Evolutionary conservation across 2,113 vertebrate genomes (phyloP).

Genomic region (Malurus alboscapulatus): DNA sequence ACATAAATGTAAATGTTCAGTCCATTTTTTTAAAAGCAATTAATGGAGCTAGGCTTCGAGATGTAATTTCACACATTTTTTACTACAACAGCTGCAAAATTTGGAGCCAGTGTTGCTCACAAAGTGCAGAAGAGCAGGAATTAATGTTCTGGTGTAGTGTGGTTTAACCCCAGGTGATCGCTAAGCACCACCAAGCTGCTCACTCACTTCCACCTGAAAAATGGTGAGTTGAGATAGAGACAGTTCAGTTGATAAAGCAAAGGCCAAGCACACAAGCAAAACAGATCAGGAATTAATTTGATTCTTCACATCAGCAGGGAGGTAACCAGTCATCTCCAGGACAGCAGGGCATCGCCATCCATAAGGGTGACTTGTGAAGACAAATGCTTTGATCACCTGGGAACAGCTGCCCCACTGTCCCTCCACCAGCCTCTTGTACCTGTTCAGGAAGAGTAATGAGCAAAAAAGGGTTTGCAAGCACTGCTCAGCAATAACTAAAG

Average conservation of each 20-base stretch:
- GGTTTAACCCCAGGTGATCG: background rate
- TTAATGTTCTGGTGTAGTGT: background rate
- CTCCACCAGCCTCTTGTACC: background rate
- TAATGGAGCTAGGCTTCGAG: background rate
- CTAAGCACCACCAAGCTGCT: background rate
- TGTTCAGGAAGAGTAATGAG: rapidly evolving
- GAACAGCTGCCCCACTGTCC: background rate
- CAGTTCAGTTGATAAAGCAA: background rate
- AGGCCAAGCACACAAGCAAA: background rate
- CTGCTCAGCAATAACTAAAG: background rate
- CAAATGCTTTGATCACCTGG: background rate
- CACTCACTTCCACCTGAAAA: background rate
- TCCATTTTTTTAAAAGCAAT: background rate
- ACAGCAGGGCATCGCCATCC: background rate
- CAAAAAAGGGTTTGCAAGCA: background rate
- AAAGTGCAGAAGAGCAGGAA: background rate
- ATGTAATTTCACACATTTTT: background rate
- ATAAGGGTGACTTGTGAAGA: background rate
- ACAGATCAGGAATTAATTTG: background rate
- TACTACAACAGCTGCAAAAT: background rate
- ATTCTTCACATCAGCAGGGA: rapidly evolving
- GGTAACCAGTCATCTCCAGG: background rate
- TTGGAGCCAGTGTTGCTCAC: background rate
- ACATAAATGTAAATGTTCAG: background rate
- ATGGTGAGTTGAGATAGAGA: background rate